Percentiles rank a stretch among this genome's conserved stretches.
Conservation (phyloP, 1,140 invertebrate genomes). For the Adoxophyes honmai region DNA sequence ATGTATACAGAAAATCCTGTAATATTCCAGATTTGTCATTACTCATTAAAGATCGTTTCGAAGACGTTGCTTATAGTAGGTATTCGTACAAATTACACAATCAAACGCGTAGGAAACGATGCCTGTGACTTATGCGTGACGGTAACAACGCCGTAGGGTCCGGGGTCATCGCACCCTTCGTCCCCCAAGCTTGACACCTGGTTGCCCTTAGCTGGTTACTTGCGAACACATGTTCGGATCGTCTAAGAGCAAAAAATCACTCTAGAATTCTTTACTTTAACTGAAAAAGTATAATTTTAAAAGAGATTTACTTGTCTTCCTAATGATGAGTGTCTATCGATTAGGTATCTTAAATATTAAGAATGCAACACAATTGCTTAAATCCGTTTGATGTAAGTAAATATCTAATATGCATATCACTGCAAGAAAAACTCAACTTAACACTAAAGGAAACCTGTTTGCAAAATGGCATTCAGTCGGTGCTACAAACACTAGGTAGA, state of each 20-base stretch:
- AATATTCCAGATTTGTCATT: too few species aligned
- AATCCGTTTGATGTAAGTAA: too few species aligned
- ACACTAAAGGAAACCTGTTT: conserved; percentile 43
- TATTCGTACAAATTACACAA: too few species aligned
- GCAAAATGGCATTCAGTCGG: conserved; percentile 55
- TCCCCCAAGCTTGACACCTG: conserved; percentile 60
- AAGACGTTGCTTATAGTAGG: too few species aligned
- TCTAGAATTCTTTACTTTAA: neutral
- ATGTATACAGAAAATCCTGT: too few species aligned
- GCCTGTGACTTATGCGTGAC: conserved; percentile 36
- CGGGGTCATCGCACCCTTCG: conserved; percentile 65
- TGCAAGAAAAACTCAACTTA: neutral
- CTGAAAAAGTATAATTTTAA: too few species aligned
- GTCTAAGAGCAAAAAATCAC: conserved; percentile 34
- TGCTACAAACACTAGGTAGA: conserved; percentile 24
- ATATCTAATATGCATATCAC: too few species aligned
- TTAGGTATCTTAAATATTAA: too few species aligned
- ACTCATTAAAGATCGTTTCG: too few species aligned
- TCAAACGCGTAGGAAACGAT: conserved; percentile 21
- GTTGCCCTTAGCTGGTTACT: conserved; percentile 48
- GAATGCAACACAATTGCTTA: too few species aligned
- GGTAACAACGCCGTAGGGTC: conserved; percentile 39
- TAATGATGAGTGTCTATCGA: too few species aligned
- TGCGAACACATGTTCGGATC: conserved; percentile 58
- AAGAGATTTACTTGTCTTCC: too few species aligned